Percentiles rank a stretch among this genome's conserved stretches.
These are phyloP conservation scores for Physocephala rufipes DNA, from an alignment of 2,888 invertebrate genomes.

Conservation along the genomic window DNA sequence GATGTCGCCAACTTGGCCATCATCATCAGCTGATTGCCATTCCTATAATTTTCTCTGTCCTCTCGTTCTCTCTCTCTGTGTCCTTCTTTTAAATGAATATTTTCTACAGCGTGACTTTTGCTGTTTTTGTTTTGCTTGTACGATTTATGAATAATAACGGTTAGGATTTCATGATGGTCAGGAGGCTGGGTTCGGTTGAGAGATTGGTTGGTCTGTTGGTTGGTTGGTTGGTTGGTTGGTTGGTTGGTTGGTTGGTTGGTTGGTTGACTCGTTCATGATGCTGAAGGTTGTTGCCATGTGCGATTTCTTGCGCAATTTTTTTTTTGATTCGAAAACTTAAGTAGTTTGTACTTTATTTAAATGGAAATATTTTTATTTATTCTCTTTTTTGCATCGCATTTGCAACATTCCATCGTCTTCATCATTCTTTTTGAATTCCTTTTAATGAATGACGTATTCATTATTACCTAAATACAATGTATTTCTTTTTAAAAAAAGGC, in stretches of 20 bases:
- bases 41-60: not conserved
- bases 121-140: too few relatives aligned
- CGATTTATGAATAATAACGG: too few relatives aligned
- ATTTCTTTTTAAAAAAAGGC: not conserved
- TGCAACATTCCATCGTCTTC: not conserved
- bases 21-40: not conserved
- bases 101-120: too few relatives aligned
- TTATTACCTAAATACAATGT: not conserved
- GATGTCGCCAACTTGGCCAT: not conserved
- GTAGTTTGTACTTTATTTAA: constrained; percentile 6
- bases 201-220: too few relatives aligned
- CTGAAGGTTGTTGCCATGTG: constrained; percentile 10
- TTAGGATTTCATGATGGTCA: too few relatives aligned
- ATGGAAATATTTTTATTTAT: not conserved
- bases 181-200: too few relatives aligned
- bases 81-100: too few relatives aligned
- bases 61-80: not conserved
- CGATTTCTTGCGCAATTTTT: constrained; percentile 26
- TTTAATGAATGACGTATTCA: constrained; percentile 22
- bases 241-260: too few relatives aligned
- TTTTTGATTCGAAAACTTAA: constrained; percentile 11
- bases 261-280: not conserved
- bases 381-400: not conserved
- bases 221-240: too few relatives aligned
- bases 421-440: not conserved